These are phyloP conservation scores for Steinernema hermaphroditum DNA, from an alignment of 2,888 invertebrate genomes.

Conservation along the genomic window DNA sequence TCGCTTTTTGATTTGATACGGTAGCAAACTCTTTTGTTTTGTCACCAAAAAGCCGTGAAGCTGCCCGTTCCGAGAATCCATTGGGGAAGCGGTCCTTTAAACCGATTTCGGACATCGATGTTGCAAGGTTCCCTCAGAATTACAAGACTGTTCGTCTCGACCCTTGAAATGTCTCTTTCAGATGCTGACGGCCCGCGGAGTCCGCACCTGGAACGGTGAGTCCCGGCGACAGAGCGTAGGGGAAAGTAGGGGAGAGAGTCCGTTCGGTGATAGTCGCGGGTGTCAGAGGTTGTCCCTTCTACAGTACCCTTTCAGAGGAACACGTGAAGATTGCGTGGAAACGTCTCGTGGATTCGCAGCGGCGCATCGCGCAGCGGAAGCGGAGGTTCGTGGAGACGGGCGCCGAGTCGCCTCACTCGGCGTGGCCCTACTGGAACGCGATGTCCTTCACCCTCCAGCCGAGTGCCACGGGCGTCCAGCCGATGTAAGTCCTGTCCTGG, in stretches of 20 bases:
- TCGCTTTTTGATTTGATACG: too few relatives aligned
- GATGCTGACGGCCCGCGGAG: conserved; percentile 26
- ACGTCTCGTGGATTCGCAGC: conserved; percentile 11
- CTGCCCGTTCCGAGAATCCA: too few relatives aligned
- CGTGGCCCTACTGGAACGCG: conserved; percentile 25
- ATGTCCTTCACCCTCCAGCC: conserved; percentile 19
- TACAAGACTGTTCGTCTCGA: too few relatives aligned
- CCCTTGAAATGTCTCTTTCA: not conserved
- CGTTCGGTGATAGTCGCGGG: too few relatives aligned
- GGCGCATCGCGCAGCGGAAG: conserved; percentile 16
- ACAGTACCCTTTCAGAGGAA: not conserved
- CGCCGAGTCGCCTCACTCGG: conserved; percentile 12
- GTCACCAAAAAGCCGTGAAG: too few relatives aligned
- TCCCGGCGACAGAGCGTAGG: too few relatives aligned
- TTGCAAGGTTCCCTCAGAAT: too few relatives aligned
- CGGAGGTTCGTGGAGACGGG: not conserved
- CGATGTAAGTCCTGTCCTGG: not conserved
- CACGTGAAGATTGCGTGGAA: conserved; percentile 20
- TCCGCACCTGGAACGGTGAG: conserved; percentile 22
- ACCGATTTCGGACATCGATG: too few relatives aligned
- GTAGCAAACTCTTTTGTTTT: too few relatives aligned
- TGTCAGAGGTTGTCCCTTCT: too few relatives aligned
- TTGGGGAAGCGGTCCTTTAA: too few relatives aligned
- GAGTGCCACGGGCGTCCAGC: not conserved
- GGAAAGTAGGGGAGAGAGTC: too few relatives aligned